phyloP scores from a whole-genome alignment of 2,888 invertebrate genomes.

The Macrosiphum euphorbiae region DNA sequence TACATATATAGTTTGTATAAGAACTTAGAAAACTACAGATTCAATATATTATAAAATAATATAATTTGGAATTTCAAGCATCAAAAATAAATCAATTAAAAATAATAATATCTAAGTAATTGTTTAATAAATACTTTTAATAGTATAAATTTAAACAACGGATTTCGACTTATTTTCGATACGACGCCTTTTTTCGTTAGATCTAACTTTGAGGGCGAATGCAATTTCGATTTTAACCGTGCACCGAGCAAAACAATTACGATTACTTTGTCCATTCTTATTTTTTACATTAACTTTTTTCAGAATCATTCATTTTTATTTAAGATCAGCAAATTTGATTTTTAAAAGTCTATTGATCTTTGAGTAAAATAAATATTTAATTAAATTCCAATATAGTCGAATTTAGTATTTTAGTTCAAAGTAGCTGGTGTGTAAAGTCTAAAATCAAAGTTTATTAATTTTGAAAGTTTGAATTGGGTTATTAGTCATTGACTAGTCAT shows the following conservation, averaged over 20 bases:
- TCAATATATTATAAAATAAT: background rate
- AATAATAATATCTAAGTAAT: background rate
- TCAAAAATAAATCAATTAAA: background rate
- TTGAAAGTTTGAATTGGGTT: slow-evolving; percentile 7
- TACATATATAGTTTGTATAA: background rate
- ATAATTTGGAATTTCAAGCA: background rate
- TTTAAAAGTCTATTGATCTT: background rate
- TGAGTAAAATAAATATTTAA: slow-evolving; percentile 7
- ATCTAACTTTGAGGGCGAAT: background rate
- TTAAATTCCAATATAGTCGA: background rate
- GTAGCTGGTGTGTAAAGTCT: background rate
- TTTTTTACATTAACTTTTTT: background rate
- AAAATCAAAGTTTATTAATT: slow-evolving; percentile 44
- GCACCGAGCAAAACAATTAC: background rate
- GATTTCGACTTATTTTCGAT: background rate
- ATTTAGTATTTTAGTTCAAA: background rate
- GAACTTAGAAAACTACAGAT: background rate
- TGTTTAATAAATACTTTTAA: background rate
- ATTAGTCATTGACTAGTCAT: background rate
- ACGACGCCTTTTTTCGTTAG: background rate
- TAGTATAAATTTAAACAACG: background rate
- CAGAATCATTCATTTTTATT: background rate
- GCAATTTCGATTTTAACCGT: background rate
- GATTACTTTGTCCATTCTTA: background rate
- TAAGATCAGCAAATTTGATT: background rate